A percentile compares a stretch with the other conserved stretches of the same genome.
Conservation (phyloP, 2,113 vertebrate species). For the Rhinolophus ferrumequinum region DNA sequence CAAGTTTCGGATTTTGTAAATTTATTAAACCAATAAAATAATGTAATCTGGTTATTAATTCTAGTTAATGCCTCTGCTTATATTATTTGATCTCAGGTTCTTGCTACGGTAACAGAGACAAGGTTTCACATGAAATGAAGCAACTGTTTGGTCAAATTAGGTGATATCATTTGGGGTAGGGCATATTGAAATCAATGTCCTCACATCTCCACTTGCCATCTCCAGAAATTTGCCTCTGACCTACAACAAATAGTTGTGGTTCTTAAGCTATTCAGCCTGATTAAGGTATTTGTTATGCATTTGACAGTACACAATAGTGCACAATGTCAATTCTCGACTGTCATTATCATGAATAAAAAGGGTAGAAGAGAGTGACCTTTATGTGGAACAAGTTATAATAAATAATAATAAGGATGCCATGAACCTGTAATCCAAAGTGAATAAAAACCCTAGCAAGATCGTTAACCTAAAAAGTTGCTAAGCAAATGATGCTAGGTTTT, state of each 20-base stretch:
- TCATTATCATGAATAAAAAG: constrained; percentile 73
- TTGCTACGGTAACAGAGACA: not conserved
- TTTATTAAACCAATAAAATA: constrained; percentile 41
- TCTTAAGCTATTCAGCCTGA: constrained; percentile 70
- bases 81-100: constrained; percentile 29
- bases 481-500: not conserved
- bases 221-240: constrained; percentile 39
- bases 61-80: constrained; percentile 16
- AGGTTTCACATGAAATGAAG: not conserved
- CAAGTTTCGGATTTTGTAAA: constrained; percentile 19
- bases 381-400: constrained; percentile 54
- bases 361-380: constrained; percentile 49
- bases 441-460: constrained; percentile 40
- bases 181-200: not conserved
- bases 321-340: constrained; percentile 48
- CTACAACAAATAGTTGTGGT: not conserved
- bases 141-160: constrained; percentile 53
- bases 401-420: constrained; percentile 67
- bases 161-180: not conserved
- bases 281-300: constrained; percentile 57
- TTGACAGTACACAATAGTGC: constrained; percentile 46
- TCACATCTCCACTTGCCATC: not conserved
- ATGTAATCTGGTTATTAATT: constrained; percentile 2
- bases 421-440: constrained; percentile 63
- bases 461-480: constrained; percentile 63